Evolutionary conservation across 2,113 vertebrate species (phyloP).

Genomic region (Apodemus speciosus): DNA sequence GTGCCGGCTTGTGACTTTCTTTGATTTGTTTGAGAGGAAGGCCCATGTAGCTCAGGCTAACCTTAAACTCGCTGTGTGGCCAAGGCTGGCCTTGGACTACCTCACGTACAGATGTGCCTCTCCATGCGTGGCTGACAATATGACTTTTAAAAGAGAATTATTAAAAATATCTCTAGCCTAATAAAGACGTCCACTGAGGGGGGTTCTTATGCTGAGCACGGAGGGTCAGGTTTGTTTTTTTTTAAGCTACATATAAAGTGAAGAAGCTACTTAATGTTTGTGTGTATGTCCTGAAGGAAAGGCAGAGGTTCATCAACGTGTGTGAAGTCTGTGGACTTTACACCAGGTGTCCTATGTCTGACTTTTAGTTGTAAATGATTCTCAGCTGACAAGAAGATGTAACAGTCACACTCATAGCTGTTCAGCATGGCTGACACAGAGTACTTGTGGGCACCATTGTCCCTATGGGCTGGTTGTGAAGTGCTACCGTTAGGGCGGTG

Average conservation of each 20-base stretch:
- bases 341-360: not conserved
- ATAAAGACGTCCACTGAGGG: not conserved
- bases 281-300: not conserved
- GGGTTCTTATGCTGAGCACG: slow-evolving; percentile 46
- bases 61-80: no score
- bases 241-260: not conserved
- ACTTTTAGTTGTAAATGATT: not conserved
- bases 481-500: rapidly evolving
- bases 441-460: not conserved
- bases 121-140: not conserved
- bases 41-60: not conserved
- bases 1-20: not conserved
- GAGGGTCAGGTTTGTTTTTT: not conserved
- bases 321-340: not conserved
- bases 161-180: not conserved
- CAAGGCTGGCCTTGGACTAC: not conserved
- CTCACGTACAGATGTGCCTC: not conserved
- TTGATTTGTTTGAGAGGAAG: not conserved
- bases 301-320: slow-evolving; percentile 10
- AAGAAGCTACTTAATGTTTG: not conserved
- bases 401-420: not conserved
- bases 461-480: not conserved
- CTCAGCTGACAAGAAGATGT: not conserved
- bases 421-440: not conserved
- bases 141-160: not conserved